These are phyloP conservation scores for Mormyrops attenuatus DNA, from an alignment of 2,797 vertebrate species.

Conservation along the genomic window DNA sequence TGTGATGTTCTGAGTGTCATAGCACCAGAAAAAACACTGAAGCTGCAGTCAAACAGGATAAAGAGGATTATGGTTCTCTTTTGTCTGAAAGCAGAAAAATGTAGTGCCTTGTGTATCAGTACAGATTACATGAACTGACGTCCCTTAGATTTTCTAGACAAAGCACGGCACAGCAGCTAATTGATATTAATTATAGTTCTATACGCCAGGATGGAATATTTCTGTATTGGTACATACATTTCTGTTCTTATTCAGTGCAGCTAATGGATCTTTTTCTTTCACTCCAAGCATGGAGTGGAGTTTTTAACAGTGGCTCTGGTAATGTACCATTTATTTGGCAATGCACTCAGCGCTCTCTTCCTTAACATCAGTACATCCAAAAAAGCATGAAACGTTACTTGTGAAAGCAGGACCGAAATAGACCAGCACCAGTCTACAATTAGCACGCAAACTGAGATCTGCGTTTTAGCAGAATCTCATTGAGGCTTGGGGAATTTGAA, in stretches of 20 bases:
- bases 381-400: not conserved
- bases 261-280: not conserved
- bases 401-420: not conserved
- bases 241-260: not conserved
- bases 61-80: not conserved
- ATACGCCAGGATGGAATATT: not conserved
- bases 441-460: not conserved
- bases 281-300: not conserved
- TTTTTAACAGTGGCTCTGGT: not conserved
- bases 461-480: not conserved
- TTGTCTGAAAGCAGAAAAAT: not conserved
- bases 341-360: not conserved
- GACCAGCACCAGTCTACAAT: not conserved
- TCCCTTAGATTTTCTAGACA: not conserved
- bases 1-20: not conserved
- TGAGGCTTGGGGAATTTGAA: not conserved
- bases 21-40: not conserved
- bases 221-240: not conserved
- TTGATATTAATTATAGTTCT: not conserved
- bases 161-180: not conserved
- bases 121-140: not conserved
- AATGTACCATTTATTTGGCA: not conserved
- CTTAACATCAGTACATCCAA: not conserved
- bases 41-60: not conserved
- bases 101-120: not conserved